phyloP scores from a whole-genome alignment of 2,797 vertebrate species.

The Pantherophis alleghaniensis region DNA sequence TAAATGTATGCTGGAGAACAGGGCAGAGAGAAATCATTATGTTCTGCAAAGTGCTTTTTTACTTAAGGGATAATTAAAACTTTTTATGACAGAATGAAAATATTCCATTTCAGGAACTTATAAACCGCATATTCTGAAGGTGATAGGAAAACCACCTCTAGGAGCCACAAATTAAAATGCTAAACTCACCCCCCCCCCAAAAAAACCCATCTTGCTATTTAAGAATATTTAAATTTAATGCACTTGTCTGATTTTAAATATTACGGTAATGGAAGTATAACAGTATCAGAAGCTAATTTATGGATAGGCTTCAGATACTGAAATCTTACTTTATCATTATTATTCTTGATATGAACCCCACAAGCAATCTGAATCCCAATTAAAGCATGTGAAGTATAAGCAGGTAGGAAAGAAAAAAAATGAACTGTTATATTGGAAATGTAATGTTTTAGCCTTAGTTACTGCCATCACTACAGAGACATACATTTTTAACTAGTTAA shows the following conservation, averaged over 20 bases:
- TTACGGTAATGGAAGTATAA: conserved; percentile 62
- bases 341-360: conserved; percentile 61
- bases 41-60: conserved; percentile 56
- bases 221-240: conserved; percentile 57
- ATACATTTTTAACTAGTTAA: conserved; percentile 47
- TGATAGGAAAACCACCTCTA: conserved; percentile 14
- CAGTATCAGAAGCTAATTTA: conserved; percentile 70
- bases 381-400: conserved; percentile 65
- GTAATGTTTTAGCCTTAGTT: conserved; percentile 49
- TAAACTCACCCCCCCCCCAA: conserved; percentile 45
- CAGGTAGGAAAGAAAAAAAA: conserved; percentile 61
- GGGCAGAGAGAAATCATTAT: conserved; percentile 36
- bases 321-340: conserved; percentile 61
- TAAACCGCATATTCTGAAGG: conserved; percentile 46
- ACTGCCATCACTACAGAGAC: conserved; percentile 32
- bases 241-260: conserved; percentile 61
- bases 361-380: conserved; percentile 72
- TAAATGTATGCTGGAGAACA: conserved; percentile 41
- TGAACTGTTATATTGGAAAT: conserved; percentile 41
- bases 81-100: conserved; percentile 59
- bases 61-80: conserved; percentile 56
- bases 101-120: conserved; percentile 50
- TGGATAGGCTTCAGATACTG: conserved; percentile 58
- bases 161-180: conserved; percentile 62
- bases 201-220: conserved; percentile 47